phyloP scores from a whole-genome alignment of 2,888 invertebrate species.

The Acanthopleura granulata region DNA sequence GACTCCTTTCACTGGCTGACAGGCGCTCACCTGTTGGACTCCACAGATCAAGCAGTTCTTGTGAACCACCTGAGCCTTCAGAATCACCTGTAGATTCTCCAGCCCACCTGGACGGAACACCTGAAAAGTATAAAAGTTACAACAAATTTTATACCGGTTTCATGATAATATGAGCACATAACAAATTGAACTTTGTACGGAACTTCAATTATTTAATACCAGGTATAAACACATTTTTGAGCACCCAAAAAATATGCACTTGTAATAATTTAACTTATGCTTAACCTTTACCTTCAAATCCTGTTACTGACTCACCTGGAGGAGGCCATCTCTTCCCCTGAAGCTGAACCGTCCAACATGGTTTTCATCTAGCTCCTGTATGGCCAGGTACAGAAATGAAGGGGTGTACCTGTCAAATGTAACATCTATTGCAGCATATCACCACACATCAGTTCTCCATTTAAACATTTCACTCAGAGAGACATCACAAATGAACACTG shows the following conservation, averaged over 20 bases:
- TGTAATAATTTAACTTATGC: too few relatives aligned
- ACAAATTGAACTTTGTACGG: neutral
- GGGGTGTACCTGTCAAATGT: slow-evolving; percentile 50
- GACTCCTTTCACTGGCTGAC: slow-evolving; percentile 51
- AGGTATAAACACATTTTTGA: too few relatives aligned
- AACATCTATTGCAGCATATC: neutral
- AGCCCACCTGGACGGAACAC: slow-evolving; percentile 38
- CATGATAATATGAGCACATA: neutral
- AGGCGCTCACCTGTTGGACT: slow-evolving; percentile 62
- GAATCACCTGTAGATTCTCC: slow-evolving; percentile 62
- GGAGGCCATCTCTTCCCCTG: slow-evolving; percentile 56
- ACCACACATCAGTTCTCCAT: too few relatives aligned
- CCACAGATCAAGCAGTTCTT: slow-evolving; percentile 66
- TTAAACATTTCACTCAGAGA: too few relatives aligned
- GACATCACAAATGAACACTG: too few relatives aligned
- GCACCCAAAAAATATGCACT: too few relatives aligned
- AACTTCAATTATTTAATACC: neutral
- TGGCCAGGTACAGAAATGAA: slow-evolving; percentile 57
- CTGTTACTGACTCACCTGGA: slow-evolving; percentile 53
- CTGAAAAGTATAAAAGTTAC: neutral
- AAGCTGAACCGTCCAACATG: slow-evolving; percentile 67
- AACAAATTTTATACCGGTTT: neutral
- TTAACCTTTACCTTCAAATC: too few relatives aligned
- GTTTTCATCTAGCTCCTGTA: slow-evolving; percentile 68
- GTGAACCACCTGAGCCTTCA: slow-evolving; percentile 66